Evolutionary conservation across 2,113 vertebrate species (phyloP), one percentile per base, ranked within the genome.

Genomic region (Piprites chloris): DNA sequence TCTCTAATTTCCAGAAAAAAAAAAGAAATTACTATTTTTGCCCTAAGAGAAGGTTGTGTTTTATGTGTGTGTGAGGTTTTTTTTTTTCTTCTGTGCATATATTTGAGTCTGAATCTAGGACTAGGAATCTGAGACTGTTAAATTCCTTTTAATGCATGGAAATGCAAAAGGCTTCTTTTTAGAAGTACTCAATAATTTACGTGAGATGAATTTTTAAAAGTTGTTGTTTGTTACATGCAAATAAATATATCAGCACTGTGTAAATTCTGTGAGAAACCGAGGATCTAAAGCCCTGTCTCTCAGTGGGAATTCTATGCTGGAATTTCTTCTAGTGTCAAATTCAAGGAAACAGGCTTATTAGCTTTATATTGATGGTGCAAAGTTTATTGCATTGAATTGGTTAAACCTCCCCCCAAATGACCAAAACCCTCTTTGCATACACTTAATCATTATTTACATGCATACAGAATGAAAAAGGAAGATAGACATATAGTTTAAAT

Each of bases 391-490:
- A 35, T 28, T 66, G 30, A 76, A 52, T 44, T 77, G 23, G 24
- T 67, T 75, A 33, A 65, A 49, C 20, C 7, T 37, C 22, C 8
- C 15, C 27, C 7, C 18, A 47, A 28, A 33, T 4, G 12, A 55
- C 37, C 22, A 56, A 61, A 66, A n/a, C 4, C 1, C 4, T 55
- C 22, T 66, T n/a, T 68, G 33, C 39, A 30, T 77, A 28, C 23
- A 55, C 15, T 65, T 39, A 61, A 58, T 89, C 30, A 30, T 23
- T 53, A 11, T 66, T 3, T 86, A 2, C 75, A 61, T 66, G 15
- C 58, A 50, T 83, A 87, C 46, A 87, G 84, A 95, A 92, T 62
- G 44, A 92, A 91, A 81, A 88, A 85, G 58, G 68, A 72, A 81
- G n/a, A 58, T 50, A 93, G 53, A 42, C 3, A 39, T 88, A 42